A percentile compares a stretch with the other conserved stretches of the same genome.
Conservation (phyloP, 2,888 invertebrate genomes). For the Cryptocheilus praepositus region DNA sequence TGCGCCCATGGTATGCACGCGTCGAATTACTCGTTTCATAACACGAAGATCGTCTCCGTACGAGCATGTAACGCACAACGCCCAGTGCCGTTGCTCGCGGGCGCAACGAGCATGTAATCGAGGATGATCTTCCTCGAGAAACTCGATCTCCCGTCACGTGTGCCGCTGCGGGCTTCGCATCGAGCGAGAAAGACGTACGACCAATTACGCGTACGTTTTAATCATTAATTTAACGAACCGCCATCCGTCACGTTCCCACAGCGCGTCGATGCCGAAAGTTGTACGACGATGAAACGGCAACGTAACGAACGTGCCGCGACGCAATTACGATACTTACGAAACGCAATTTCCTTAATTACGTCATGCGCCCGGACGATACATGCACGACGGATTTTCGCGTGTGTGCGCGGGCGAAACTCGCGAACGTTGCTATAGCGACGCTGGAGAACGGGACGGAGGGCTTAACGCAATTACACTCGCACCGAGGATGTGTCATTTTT, state of each 20-base stretch:
- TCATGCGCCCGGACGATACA: slow-evolving; percentile 15
- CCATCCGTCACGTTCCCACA: too few relatives aligned
- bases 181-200: too few relatives aligned
- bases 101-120: slow-evolving; percentile 14
- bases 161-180: too few relatives aligned
- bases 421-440: slow-evolving; percentile 8
- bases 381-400: too few relatives aligned
- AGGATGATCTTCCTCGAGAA: slow-evolving; percentile 50
- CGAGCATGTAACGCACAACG: slow-evolving; percentile 41
- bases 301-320: too few relatives aligned
- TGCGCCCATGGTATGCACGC: slow-evolving; percentile 24
- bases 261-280: not conserved
- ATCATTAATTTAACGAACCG: too few relatives aligned
- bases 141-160: slow-evolving; percentile 35
- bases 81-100: slow-evolving; percentile 12
- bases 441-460: not conserved
- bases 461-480: slow-evolving; percentile 31
- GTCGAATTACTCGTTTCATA: slow-evolving; percentile 56
- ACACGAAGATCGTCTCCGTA: not conserved
- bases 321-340: not conserved
- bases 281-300: too few relatives aligned
- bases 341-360: slow-evolving; percentile 37
- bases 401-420: slow-evolving; percentile 12
- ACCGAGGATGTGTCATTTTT: slow-evolving; percentile 31
- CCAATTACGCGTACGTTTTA: too few relatives aligned